Conservation (phyloP, 30 jellyfish, hydroid and myxozoan species). For the Pseudorhiza aurosa region DNA sequence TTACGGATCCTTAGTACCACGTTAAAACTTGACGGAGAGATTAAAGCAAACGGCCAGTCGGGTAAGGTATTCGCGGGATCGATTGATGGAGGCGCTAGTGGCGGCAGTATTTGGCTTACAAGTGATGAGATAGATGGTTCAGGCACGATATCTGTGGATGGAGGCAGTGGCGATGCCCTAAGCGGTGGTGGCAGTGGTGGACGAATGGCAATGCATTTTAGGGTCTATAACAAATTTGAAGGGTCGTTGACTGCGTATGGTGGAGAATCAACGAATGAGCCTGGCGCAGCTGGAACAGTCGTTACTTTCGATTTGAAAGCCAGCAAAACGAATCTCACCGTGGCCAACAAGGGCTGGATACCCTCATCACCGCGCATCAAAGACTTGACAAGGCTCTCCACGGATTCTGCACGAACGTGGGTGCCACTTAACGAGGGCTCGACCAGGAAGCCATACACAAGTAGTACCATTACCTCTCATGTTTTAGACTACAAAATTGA, state of each 20-base stretch:
- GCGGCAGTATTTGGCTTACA: conserved; percentile 66
- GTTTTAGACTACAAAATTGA: conserved; percentile 18
- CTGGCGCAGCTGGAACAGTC: conserved; percentile 68
- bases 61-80: conserved; percentile 43
- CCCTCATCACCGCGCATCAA: conserved; percentile 39
- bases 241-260: conserved; percentile 51
- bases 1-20: conserved; percentile 10
- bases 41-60: conserved; percentile 61
- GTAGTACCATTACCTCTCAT: conserved; percentile 21
- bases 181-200: conserved; percentile 81
- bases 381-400: conserved; percentile 29
- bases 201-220: conserved; percentile 50
- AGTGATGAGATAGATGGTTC: conserved; percentile 21
- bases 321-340: conserved; percentile 31
- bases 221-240: conserved; percentile 12
- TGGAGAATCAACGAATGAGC: conserved; percentile 56
- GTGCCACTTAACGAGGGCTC: conserved; percentile 16
- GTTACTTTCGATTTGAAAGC: conserved; percentile 14
- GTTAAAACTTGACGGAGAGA: conserved; percentile 57
- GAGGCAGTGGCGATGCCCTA: conserved; percentile 58
- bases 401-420: conserved; percentile 71
- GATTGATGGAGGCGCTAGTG: conserved; percentile 68
- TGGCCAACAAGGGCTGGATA: conserved; percentile 44
- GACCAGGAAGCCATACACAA: conserved; percentile 13
- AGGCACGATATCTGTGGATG: conserved; percentile 48